Percentiles rank a stretch among this genome's conserved stretches.
These are phyloP conservation scores for Oenanthe oenanthe DNA, from an alignment of 2,113 vertebrate genomes.

Conservation along the genomic window DNA sequence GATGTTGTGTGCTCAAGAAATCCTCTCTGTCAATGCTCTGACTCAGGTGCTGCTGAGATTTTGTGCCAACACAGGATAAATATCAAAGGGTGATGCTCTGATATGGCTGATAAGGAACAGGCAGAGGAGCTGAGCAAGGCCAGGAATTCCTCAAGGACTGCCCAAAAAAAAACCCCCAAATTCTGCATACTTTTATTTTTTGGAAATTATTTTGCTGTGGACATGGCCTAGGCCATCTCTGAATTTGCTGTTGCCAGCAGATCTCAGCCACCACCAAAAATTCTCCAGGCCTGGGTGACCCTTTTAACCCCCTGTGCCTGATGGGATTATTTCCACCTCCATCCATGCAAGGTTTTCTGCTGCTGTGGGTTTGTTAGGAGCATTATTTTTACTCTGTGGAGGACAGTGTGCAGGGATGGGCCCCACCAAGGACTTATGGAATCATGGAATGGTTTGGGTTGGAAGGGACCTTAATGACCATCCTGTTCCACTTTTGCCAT, in stretches of 20 bases:
- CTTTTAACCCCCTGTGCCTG: neutral
- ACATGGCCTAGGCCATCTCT: neutral
- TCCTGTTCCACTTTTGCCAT: neutral
- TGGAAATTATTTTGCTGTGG: neutral
- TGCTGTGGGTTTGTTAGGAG: neutral
- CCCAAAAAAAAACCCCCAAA: fast-evolving
- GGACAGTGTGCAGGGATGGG: neutral
- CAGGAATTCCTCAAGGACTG: neutral
- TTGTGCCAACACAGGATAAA: neutral
- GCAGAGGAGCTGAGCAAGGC: neutral
- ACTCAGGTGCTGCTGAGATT: neutral
- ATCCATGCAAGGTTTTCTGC: neutral
- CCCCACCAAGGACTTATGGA: neutral
- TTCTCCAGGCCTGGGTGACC: neutral
- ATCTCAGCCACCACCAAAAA: fast-evolving
- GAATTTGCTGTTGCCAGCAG: neutral
- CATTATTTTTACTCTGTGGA: fast-evolving
- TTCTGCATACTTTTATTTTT: neutral
- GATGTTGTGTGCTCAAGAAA: neutral
- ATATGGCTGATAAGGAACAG: neutral
- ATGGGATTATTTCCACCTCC: neutral
- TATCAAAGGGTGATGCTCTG: fast-evolving
- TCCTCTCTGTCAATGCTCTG: neutral
- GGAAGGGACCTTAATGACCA: neutral
- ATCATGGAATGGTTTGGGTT: neutral